A percentile compares a stretch with the other conserved stretches of the same genome.
phyloP scores from a whole-genome alignment of 2,888 invertebrate species.

The Tetragnatha montana region DNA sequence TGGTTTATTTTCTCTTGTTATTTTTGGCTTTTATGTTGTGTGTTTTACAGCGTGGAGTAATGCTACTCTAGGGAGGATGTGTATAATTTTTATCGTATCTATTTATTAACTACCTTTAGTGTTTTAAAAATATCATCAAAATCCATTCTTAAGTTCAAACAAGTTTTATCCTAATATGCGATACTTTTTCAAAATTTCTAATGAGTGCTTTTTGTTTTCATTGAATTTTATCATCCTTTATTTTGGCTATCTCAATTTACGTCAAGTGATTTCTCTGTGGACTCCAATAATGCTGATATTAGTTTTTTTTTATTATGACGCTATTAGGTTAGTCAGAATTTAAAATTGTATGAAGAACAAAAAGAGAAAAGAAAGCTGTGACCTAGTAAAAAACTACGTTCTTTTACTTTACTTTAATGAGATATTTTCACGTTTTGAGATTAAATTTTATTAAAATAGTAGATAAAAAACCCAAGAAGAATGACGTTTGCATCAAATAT shows the following conservation, averaged over 20 bases:
- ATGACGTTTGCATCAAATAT: too few species aligned
- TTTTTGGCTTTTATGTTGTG: background rate
- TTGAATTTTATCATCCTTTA: background rate
- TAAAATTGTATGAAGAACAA: too few species aligned
- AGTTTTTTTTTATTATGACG: too few species aligned
- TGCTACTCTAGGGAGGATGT: background rate
- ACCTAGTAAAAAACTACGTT: too few species aligned
- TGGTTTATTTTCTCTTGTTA: constrained; percentile 3
- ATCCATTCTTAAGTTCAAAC: background rate
- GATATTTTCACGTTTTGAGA: too few species aligned
- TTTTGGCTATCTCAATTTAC: background rate
- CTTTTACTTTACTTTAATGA: too few species aligned
- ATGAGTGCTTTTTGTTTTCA: background rate
- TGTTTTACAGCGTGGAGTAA: background rate
- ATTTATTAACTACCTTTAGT: constrained; percentile 2
- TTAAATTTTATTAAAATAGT: too few species aligned
- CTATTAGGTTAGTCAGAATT: too few species aligned
- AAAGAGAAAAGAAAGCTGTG: too few species aligned
- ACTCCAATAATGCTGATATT: too few species aligned
- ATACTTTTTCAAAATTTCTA: background rate
- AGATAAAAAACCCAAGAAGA: too few species aligned
- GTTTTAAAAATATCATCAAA: background rate
- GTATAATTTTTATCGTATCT: background rate
- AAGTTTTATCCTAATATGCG: background rate
- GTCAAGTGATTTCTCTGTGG: too few species aligned